phyloP scores from a whole-genome alignment of 2,888 invertebrate species.

The Machimus rusticus region DNA sequence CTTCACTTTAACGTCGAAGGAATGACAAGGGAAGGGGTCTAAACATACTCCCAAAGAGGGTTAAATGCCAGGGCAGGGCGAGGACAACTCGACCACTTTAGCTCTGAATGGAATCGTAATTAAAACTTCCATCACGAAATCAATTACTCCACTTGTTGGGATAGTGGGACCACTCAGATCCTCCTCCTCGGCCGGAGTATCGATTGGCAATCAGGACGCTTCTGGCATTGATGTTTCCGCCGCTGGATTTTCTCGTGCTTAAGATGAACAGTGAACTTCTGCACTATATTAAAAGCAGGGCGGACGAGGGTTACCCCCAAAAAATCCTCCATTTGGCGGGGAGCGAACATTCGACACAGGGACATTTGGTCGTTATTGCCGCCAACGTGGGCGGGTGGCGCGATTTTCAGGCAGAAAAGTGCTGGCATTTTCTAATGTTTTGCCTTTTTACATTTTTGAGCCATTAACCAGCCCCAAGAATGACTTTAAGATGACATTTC shows the following conservation, averaged over 20 bases:
- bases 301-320: not conserved
- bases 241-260: slow-evolving; percentile 20
- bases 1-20: not conserved
- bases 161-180: slow-evolving; percentile 8
- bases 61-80: not conserved
- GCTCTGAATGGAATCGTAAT: slow-evolving; percentile 44
- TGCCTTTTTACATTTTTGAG: slow-evolving; percentile 28
- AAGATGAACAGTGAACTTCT: not conserved
- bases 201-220: slow-evolving; percentile 24
- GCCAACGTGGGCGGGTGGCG: not conserved
- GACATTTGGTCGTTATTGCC: slow-evolving; percentile 36
- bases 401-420: not conserved
- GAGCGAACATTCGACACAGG: not conserved
- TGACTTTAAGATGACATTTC: slow-evolving; percentile 36
- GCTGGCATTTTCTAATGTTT: slow-evolving; percentile 35
- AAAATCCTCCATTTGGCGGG: not conserved
- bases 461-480: not conserved
- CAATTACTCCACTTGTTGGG: slow-evolving; percentile 46
- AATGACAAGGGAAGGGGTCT: not conserved
- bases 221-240: slow-evolving; percentile 23
- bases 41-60: not conserved
- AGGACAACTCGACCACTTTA: slow-evolving; percentile 5
- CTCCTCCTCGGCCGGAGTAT: not conserved
- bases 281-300: slow-evolving; percentile 19
- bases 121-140: slow-evolving; percentile 49